Percentiles rank a stretch among this genome's conserved stretches.
phyloP scores from a whole-genome alignment of 2,888 invertebrate species.

The Apamea anceps region DNA sequence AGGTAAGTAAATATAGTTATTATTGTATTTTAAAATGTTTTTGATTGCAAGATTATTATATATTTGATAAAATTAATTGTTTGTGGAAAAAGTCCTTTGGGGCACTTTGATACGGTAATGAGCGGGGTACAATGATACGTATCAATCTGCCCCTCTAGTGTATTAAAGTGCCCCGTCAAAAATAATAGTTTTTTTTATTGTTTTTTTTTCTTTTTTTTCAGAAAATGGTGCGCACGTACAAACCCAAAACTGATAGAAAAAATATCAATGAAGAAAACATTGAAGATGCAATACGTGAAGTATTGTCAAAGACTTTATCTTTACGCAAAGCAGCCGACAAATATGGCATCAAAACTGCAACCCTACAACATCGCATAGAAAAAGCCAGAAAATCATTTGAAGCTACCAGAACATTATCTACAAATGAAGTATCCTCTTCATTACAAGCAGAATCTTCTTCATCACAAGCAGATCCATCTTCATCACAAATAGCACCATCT shows the following conservation, averaged over 20 bases:
- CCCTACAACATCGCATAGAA: neutral
- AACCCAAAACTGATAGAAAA: conserved; percentile 52
- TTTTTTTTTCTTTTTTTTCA: too few species aligned
- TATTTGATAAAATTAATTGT: too few species aligned
- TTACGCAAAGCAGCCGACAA: conserved; percentile 10
- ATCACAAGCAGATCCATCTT: conserved; percentile 46
- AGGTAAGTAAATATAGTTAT: conserved; percentile 18
- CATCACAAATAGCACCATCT: conserved; percentile 21
- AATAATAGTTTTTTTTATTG: too few species aligned
- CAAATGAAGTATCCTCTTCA: conserved; percentile 44
- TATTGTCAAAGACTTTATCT: conserved; percentile 58
- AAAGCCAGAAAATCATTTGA: conserved; percentile 3
- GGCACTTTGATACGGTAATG: too few species aligned
- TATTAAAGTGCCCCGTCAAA: too few species aligned
- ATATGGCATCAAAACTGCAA: neutral
- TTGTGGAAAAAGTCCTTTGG: too few species aligned
- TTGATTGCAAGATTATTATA: too few species aligned
- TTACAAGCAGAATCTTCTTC: conserved; percentile 49
- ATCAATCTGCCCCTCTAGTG: conserved; percentile 3
- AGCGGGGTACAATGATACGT: neutral
- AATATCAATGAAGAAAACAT: conserved; percentile 58
- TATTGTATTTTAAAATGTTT: neutral
- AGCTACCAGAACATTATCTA: conserved; percentile 34
- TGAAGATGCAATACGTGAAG: conserved; percentile 55
- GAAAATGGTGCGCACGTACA: too few species aligned